Evolutionary conservation across 2,888 invertebrate genomes (phyloP).

Genomic region (Meta bourneti): DNA sequence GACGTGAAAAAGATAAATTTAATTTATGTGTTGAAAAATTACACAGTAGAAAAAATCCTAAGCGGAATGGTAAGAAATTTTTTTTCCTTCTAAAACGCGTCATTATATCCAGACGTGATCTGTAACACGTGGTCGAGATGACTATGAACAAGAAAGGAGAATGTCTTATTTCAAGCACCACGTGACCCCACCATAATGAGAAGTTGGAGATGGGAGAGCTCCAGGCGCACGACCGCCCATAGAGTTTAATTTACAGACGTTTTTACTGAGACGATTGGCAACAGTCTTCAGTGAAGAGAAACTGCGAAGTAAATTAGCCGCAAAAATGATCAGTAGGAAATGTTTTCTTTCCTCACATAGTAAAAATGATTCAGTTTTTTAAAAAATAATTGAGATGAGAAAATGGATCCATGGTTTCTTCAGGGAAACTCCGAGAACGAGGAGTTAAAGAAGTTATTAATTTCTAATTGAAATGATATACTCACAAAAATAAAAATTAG

Average conservation of each 20-base stretch:
- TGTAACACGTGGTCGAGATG: constrained; percentile 12
- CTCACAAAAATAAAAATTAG: no score
- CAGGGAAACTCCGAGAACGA: no score
- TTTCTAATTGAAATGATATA: no score
- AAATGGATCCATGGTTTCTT: no score
- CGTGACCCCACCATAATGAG: constrained; percentile 38
- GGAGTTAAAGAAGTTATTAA: no score
- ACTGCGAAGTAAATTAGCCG: not conserved
- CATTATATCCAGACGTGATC: constrained; percentile 21
- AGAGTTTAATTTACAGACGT: constrained; percentile 6
- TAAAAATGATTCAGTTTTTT: no score
- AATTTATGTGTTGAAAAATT: no score
- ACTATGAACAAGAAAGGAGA: not conserved
- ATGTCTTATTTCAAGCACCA: constrained; percentile 31
- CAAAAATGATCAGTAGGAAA: no score
- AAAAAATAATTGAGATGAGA: no score
- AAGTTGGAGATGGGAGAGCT: constrained; percentile 1
- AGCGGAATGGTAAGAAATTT: not conserved
- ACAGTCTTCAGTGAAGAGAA: not conserved
- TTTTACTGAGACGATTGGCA: not conserved
- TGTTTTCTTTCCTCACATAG: no score
- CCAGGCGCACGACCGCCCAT: not conserved
- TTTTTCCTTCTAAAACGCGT: not conserved
- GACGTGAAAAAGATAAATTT: no score
- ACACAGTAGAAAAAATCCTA: no score